Percentiles rank a stretch among this genome's conserved stretches.
These are phyloP conservation scores for Orientallactaga sibirica DNA, from an alignment of 2,797 vertebrate genomes.

Conservation along the genomic window DNA sequence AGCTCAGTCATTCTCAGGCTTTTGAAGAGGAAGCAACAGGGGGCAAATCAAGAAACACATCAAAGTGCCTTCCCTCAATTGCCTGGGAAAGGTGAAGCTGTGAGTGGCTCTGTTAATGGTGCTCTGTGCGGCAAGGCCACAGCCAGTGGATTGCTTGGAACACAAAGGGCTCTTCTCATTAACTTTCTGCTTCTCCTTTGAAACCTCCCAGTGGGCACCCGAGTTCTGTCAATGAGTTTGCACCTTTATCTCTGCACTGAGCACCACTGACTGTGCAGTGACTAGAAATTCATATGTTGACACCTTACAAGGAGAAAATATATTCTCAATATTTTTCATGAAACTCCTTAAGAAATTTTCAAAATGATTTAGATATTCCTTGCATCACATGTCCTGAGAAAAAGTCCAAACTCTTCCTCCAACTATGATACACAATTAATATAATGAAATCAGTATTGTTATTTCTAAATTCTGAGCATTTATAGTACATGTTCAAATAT, in stretches of 20 bases:
- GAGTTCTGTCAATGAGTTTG: conserved; percentile 73
- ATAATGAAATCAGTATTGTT: not conserved
- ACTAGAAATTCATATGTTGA: not conserved
- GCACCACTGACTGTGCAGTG: conserved; percentile 17
- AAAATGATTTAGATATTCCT: not conserved
- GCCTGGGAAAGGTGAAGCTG: conserved; percentile 75
- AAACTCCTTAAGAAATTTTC: conserved; percentile 40
- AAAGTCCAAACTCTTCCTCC: not conserved
- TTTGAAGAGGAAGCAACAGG: conserved; percentile 79
- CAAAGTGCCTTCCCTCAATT: conserved; percentile 84
- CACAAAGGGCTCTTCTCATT: conserved; percentile 73
- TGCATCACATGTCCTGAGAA: not conserved
- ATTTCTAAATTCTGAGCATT: not conserved
- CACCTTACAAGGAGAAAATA: not conserved
- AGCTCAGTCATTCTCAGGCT: conserved; percentile 45
- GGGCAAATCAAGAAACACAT: conserved; percentile 86
- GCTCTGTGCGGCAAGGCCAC: not conserved
- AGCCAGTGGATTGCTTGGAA: conserved; percentile 55
- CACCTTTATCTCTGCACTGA: conserved; percentile 76
- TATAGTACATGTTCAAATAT: not conserved
- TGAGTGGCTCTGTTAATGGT: conserved; percentile 71
- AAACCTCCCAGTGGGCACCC: conserved; percentile 84
- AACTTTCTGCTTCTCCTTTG: conserved; percentile 82
- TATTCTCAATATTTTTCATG: not conserved
- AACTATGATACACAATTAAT: not conserved